phyloP scores from a whole-genome alignment of 1,140 invertebrate genomes.

The Andricus grossulariae region DNA sequence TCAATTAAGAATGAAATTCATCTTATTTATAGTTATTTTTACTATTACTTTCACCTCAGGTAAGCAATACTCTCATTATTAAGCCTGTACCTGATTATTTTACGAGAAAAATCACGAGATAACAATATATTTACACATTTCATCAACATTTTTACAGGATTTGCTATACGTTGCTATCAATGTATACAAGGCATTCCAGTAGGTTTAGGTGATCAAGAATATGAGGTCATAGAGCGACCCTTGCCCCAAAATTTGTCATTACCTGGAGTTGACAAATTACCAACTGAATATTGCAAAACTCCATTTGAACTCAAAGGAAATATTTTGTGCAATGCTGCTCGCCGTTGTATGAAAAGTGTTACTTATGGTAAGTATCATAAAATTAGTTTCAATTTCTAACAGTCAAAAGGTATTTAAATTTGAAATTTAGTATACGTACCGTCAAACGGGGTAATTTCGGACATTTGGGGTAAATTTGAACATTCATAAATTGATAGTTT shows the following conservation, averaged over 20 bases:
- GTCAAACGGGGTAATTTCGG: no score
- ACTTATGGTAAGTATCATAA: slow-evolving; percentile 1
- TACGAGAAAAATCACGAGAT: not conserved
- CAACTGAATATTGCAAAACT: slow-evolving; percentile 15
- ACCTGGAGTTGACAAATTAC: slow-evolving; percentile 12
- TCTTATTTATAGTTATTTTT: slow-evolving; percentile 11
- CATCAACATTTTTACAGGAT: not conserved
- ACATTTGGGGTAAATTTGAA: no score
- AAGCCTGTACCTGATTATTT: not conserved
- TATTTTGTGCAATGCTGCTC: slow-evolving; percentile 22
- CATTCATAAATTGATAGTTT: no score
- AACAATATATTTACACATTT: not conserved
- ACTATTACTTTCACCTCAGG: slow-evolving; percentile 7
- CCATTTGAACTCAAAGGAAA: slow-evolving; percentile 28
- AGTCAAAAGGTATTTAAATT: no score
- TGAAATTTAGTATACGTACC: no score
- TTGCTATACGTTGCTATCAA: slow-evolving; percentile 19
- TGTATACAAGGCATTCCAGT: slow-evolving; percentile 22
- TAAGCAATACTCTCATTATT: not conserved
- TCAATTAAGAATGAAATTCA: slow-evolving; percentile 25
- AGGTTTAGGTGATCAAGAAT: not conserved
- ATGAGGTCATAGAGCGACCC: not conserved
- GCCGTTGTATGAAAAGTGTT: slow-evolving; percentile 28
- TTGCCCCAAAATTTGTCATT: slow-evolving; percentile 1
- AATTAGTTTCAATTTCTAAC: no score